A percentile compares a stretch with the other conserved stretches of the same genome.
Conservation (phyloP, 2,113 vertebrate species). For the Rhinolophus sinicus region DNA sequence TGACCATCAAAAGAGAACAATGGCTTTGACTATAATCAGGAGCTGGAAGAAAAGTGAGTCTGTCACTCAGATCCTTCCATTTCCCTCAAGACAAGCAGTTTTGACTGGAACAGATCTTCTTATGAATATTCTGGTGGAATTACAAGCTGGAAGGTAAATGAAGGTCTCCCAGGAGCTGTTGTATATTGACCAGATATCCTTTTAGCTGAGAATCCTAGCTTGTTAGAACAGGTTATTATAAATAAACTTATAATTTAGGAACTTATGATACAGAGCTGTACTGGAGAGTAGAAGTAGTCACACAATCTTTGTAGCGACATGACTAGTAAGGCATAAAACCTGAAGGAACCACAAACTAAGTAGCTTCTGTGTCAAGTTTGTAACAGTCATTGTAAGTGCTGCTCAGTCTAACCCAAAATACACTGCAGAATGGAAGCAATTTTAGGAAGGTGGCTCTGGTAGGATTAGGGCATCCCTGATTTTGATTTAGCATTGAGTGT, state of each 20-base stretch:
- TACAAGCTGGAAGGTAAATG: background rate
- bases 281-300: background rate
- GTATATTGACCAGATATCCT: background rate
- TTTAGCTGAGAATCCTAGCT: background rate
- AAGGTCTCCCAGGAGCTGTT: background rate
- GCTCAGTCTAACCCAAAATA: background rate
- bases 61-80: background rate
- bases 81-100: background rate
- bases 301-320: background rate
- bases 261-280: background rate
- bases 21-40: background rate
- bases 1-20: background rate
- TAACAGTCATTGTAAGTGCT: background rate
- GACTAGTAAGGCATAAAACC: background rate
- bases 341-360: background rate
- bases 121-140: background rate
- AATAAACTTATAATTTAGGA: background rate
- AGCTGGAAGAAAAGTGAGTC: background rate
- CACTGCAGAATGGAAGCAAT: background rate
- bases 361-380: background rate
- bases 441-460: constrained; percentile 37
- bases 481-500: background rate
- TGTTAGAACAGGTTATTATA: background rate
- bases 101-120: background rate
- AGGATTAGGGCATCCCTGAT: background rate